Base-by-base conservation (phyloP, 2,888 invertebrate genomes). In the Rosalia funebris region DNA sequence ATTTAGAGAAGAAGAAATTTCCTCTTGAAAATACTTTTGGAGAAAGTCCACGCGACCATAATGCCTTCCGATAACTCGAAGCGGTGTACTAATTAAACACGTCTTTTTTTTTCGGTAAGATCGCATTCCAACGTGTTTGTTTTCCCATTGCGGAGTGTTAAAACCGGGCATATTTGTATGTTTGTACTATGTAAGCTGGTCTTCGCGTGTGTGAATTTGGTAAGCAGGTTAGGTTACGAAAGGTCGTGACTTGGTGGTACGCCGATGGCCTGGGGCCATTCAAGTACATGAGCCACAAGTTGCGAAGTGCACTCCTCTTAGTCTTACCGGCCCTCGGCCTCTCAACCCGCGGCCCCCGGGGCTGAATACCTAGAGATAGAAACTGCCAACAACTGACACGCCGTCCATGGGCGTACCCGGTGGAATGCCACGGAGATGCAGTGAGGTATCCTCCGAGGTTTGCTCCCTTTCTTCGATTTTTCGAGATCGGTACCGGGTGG, bases 241-340 rank as follows among this genome's bases (percentile, higher is more conserved):
- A 78, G 78, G 77, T 79, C 77, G 78, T 77, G 79, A 78, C 79
- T 77, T 73, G 75, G 71, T 74, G 77, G 75, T 76, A 76, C 73
- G 76, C 73, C 72, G 70, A 65, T 65, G 68, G 71, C 75, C 71
- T 72, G 69, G 68, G 68, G 75, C 75, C 66, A 68, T 66, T 65
- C 59, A 66, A 71, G 71, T 70, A 67, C 70, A 71, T 69, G 69
- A 71, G 69, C 66, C 69, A 71, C 73, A 73, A 73, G 72, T 72
- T 71, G 72, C 73, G 70, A 73, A 73, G 66, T 73, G 70, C 72
- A 68, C 74, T 70, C 67, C 71, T 68, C 60, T 62, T 65, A 50
- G 60, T 61, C 57, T 60, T 44, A 60, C 53, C 57, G 46, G 48
- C 57, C 52, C 57, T 47, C 63, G 61, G 61, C 62, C 47, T 42